These are phyloP conservation scores for Smithornis capensis DNA, from an alignment of 2,113 vertebrate genomes.

Conservation along the genomic window DNA sequence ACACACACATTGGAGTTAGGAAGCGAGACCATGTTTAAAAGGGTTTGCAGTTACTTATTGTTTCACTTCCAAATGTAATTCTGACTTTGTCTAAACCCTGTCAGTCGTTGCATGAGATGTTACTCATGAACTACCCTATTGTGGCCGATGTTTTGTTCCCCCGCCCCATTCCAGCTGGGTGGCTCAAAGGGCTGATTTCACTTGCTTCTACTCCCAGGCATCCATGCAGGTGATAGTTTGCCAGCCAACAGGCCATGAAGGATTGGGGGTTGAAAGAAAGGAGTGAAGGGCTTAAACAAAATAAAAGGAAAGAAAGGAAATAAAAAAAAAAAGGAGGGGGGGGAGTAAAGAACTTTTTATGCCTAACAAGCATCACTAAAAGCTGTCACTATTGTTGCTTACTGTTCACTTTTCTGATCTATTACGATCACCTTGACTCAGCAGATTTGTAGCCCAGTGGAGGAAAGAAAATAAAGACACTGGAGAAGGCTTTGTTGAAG, in stretches of 20 bases:
- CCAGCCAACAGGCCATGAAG: conserved; percentile 85
- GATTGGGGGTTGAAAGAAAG: conserved; percentile 60
- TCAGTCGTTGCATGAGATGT: conserved; percentile 53
- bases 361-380: conserved; percentile 63
- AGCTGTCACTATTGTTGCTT: conserved; percentile 70
- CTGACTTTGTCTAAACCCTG: conserved; percentile 49
- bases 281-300: conserved; percentile 12
- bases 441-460: conserved; percentile 86
- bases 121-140: conserved; percentile 65
- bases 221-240: conserved; percentile 84
- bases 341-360: conserved; percentile 25
- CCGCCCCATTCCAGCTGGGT: conserved; percentile 72
- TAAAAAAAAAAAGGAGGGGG: background rate
- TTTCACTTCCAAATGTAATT: conserved; percentile 31
- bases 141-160: conserved; percentile 56
- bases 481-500: conserved; percentile 83
- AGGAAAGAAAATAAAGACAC: conserved; percentile 81
- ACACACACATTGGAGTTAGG: background rate
- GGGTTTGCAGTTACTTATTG: conserved; percentile 3
- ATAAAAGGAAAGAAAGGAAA: conserved; percentile 30
- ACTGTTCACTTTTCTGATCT: conserved; percentile 83
- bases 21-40: background rate
- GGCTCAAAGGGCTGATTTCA: conserved; percentile 77
- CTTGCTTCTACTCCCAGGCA: conserved; percentile 79
- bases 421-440: conserved; percentile 90